Conservation (phyloP, 2,113 vertebrate species). For the Tenrec ecaudatus region DNA sequence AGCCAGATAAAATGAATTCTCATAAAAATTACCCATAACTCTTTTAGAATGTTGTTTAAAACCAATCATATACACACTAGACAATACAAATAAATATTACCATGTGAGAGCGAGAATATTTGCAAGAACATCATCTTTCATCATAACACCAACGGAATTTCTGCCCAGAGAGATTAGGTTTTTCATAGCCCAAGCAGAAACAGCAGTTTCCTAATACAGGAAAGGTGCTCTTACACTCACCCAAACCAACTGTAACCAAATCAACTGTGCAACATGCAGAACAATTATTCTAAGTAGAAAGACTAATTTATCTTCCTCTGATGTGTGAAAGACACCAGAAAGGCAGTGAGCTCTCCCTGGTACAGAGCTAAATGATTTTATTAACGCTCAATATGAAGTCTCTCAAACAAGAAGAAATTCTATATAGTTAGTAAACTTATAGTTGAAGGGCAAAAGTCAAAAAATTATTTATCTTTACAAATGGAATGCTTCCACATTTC, state of each 20-base stretch:
- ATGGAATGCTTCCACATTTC: conserved; percentile 13
- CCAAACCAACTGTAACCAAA: conserved; percentile 3
- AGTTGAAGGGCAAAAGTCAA: not conserved
- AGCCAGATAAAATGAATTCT: not conserved
- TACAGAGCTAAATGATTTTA: not conserved
- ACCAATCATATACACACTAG: not conserved
- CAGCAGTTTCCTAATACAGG: not conserved
- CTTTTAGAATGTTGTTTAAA: not conserved
- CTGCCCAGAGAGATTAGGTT: not conserved
- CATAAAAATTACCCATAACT: conserved; percentile 13
- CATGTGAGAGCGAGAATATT: not conserved
- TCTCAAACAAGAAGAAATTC: not conserved
- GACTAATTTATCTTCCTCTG: conserved; percentile 24
- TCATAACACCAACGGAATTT: not conserved
- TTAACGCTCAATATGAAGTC: not conserved
- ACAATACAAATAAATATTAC: conserved; percentile 18
- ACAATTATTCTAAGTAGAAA: not conserved
- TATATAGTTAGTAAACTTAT: not conserved
- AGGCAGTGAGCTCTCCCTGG: not conserved
- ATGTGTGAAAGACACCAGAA: not conserved
- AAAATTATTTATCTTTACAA: not conserved
- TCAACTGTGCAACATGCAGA: conserved; percentile 20
- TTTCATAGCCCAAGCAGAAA: not conserved
- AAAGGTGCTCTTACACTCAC: not conserved
- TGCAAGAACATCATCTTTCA: conserved; percentile 12